A percentile compares a stretch with the other conserved stretches of the same genome.
phyloP scores from a whole-genome alignment of 1,140 invertebrate species.

The Trichoplusia ni region DNA sequence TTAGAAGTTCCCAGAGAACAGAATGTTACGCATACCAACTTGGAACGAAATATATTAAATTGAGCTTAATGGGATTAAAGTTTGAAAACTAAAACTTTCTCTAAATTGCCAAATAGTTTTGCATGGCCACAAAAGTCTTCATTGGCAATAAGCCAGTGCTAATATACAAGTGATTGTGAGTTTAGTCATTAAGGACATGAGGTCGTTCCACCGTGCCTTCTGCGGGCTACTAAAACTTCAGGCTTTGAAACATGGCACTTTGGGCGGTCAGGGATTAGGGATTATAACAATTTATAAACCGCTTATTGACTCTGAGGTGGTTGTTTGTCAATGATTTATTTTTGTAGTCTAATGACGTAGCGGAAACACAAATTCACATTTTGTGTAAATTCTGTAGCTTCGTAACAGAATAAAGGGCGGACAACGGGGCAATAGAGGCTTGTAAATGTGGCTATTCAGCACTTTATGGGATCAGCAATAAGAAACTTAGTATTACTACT shows the following conservation, averaged over 20 bases:
- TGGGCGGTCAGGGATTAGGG: neutral
- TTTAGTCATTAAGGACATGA: slow-evolving; percentile 25
- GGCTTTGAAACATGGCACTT: neutral
- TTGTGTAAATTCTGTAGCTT: no score
- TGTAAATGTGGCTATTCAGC: no score
- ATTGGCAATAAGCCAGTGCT: slow-evolving; percentile 28
- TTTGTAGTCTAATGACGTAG: no score
- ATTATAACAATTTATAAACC: neutral
- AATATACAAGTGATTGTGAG: slow-evolving; percentile 29
- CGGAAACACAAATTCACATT: no score
- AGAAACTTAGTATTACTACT: no score
- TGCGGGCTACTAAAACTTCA: slow-evolving; percentile 17
- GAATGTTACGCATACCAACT: no score
- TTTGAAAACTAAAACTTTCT: slow-evolving; percentile 12
- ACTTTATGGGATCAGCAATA: no score
- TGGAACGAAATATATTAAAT: no score
- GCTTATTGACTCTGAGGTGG: neutral
- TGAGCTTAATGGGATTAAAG: neutral
- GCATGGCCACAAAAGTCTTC: slow-evolving; percentile 28
- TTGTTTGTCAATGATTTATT: no score
- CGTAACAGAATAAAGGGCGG: no score
- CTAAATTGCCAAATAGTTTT: slow-evolving; percentile 7
- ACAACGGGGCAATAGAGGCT: no score
- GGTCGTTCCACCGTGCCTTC: slow-evolving; percentile 34
- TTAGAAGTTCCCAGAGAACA: no score